Percentiles rank a stretch among this genome's conserved stretches.
phyloP scores from a whole-genome alignment of 2,113 vertebrate species.

The Prochilodus magdalenae region DNA sequence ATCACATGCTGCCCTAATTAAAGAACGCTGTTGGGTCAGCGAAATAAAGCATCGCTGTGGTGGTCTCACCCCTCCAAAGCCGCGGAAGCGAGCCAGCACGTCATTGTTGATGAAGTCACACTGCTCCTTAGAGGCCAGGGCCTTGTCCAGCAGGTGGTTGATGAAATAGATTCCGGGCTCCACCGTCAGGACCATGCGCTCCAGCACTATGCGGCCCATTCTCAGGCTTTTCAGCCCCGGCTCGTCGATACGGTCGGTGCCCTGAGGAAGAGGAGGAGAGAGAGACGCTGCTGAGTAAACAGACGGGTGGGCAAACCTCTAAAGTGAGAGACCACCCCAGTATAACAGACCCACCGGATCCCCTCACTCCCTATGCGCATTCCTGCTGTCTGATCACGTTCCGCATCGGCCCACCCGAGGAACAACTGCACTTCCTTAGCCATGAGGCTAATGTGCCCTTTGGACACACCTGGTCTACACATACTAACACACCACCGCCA shows the following conservation, averaged over 20 bases:
- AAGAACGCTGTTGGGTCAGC: no score
- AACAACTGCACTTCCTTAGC: no score
- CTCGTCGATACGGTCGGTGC: constrained; percentile 80
- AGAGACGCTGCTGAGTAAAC: neutral
- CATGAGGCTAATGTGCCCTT: no score
- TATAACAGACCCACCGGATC: no score
- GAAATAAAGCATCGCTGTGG: neutral
- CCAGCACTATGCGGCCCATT: constrained; percentile 83
- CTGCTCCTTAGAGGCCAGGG: constrained; percentile 79
- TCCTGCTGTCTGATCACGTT: no score
- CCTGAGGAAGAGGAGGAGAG: constrained; percentile 72
- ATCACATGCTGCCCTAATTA: no score
- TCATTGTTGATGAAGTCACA: constrained; percentile 85
- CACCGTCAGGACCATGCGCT: constrained; percentile 93
- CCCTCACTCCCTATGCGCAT: no score
- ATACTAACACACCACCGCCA: no score
- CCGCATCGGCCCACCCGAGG: no score
- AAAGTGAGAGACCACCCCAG: no score
- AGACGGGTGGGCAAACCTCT: no score
- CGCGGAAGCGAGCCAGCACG: constrained; percentile 84
- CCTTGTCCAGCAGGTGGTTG: constrained; percentile 87
- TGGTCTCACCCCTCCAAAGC: constrained; percentile 90
- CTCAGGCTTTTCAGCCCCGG: constrained; percentile 88
- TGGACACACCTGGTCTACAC: no score
- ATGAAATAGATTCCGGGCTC: constrained; percentile 98